phyloP scores from a whole-genome alignment of 2,888 invertebrate genomes.

The Hyposoter didymator region DNA sequence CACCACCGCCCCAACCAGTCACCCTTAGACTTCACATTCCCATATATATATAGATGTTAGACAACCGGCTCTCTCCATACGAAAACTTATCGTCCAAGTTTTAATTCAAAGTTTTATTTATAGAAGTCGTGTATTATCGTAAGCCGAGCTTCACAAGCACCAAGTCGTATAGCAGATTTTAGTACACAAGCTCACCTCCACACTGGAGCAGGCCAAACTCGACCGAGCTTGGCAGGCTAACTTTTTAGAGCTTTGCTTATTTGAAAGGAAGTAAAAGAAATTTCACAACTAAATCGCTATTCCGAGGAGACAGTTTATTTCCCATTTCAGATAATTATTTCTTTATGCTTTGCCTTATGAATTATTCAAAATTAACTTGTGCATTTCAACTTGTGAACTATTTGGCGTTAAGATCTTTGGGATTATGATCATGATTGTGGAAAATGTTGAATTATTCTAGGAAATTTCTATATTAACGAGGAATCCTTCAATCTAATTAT shows the following conservation, averaged over 20 bases:
- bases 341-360: too few relatives aligned
- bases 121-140: conserved; percentile 75
- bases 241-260: not conserved
- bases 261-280: not conserved
- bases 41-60: conserved; percentile 6
- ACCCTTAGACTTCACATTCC: not conserved
- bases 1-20: conserved; percentile 5
- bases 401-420: not conserved
- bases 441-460: not conserved
- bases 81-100: conserved; percentile 75
- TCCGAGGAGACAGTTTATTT: not conserved
- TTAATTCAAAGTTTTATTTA: conserved; percentile 79
- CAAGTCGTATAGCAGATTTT: conserved; percentile 27
- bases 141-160: conserved; percentile 60
- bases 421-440: not conserved
- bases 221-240: not conserved
- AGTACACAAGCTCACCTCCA: conserved; percentile 13
- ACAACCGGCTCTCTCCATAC: conserved; percentile 48
- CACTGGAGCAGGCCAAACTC: not conserved
- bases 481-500: not conserved
- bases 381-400: too few relatives aligned
- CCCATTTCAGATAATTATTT: not conserved
- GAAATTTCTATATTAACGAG: not conserved
- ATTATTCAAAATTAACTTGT: too few relatives aligned
- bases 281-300: not conserved